A percentile compares a stretch with the other conserved stretches of the same genome.
Conservation (phyloP, 2,113 vertebrate species). For the Ophiodon elongatus region DNA sequence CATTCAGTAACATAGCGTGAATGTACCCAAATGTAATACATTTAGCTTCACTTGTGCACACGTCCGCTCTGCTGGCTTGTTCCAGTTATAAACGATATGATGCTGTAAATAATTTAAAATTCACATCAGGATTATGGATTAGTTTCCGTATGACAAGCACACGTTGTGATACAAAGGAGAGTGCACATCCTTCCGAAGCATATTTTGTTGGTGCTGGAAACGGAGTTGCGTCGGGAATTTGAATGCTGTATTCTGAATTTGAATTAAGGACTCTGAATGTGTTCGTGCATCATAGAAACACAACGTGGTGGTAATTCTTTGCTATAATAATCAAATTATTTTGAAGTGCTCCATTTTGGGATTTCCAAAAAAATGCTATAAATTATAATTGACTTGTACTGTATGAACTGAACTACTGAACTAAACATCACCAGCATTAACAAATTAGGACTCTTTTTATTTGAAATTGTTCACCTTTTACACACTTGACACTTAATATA, state of each 20-base stretch:
- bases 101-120: slow-evolving; percentile 6
- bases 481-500: slow-evolving; percentile 88
- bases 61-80: not conserved
- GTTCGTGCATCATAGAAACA: not conserved
- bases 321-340: no score
- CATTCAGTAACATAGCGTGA: not conserved
- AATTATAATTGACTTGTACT: no score
- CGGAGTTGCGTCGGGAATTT: not conserved
- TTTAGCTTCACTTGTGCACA: not conserved
- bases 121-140: slow-evolving; percentile 11
- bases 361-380: no score
- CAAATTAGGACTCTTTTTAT: slow-evolving; percentile 87
- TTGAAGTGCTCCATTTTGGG: no score
- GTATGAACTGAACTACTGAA: slow-evolving; percentile 2
- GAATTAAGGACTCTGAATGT: not conserved
- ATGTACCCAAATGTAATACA: not conserved
- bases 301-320: no score
- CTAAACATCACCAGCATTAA: slow-evolving; percentile 57
- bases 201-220: not conserved
- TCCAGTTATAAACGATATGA: not conserved
- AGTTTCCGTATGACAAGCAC: not conserved
- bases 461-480: slow-evolving; percentile 87
- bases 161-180: not conserved
- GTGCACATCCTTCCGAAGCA: not conserved
- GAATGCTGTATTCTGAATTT: not conserved